These are phyloP conservation scores for Caenorhabditis sp. DNA, from an alignment of 2,888 invertebrate species.

Conservation along the genomic window DNA sequence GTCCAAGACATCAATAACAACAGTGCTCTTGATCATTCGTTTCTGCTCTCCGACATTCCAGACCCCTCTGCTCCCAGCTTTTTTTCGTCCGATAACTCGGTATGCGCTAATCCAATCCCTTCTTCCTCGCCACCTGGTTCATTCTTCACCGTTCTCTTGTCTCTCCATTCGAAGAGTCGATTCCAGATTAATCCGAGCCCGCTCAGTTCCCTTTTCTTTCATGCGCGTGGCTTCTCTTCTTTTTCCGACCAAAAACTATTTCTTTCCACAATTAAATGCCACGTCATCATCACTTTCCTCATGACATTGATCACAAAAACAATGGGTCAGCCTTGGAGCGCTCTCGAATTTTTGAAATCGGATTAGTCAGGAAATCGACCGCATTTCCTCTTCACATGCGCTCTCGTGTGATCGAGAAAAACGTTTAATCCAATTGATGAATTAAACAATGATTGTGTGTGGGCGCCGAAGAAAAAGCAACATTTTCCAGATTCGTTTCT, in stretches of 20 bases:
- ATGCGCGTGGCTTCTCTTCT: background rate
- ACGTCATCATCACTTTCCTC: too few relatives aligned
- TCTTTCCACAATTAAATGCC: background rate
- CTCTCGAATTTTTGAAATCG: slow-evolving; percentile 19
- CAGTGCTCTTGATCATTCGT: too few relatives aligned
- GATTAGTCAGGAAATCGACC: slow-evolving; percentile 21
- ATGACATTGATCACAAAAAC: slow-evolving; percentile 4
- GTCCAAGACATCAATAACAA: too few relatives aligned
- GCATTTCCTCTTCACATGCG: background rate
- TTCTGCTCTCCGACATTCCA: too few relatives aligned
- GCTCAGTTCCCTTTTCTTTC: too few relatives aligned
- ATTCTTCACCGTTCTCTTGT: too few relatives aligned
- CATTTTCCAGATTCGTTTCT: slow-evolving; percentile 11
- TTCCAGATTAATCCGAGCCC: background rate
- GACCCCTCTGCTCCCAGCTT: too few relatives aligned
- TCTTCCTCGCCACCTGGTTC: too few relatives aligned
- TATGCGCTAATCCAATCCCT: background rate
- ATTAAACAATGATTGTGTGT: background rate
- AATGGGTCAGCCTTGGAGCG: background rate
- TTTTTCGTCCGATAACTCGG: background rate
- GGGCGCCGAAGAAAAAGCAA: background rate
- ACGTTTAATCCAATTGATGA: too few relatives aligned
- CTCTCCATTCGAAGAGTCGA: too few relatives aligned
- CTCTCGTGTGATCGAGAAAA: too few relatives aligned
- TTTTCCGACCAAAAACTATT: background rate